A percentile compares a stretch with the other conserved stretches of the same genome.
phyloP scores from a whole-genome alignment of 1,140 invertebrate genomes.

The Asobara japonica region DNA sequence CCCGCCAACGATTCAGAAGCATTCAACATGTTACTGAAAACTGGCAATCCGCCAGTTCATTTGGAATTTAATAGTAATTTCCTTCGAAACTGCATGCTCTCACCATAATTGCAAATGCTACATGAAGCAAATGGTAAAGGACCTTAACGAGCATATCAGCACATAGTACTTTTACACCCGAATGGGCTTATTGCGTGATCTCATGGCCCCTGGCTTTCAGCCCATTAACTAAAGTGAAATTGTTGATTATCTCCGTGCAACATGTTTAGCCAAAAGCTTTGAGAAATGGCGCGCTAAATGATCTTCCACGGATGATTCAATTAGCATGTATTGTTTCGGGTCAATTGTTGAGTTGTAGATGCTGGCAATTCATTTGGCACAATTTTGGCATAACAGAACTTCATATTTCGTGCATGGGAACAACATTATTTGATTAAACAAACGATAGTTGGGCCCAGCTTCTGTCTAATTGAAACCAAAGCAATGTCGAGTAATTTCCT shows the following conservation, averaged over 20 bases:
- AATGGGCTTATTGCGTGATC: slow-evolving; percentile 3
- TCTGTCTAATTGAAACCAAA: no score
- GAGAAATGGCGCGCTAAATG: not conserved
- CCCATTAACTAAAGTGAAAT: not conserved
- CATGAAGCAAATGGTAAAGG: not conserved
- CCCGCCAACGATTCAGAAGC: no score
- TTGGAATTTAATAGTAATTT: not conserved
- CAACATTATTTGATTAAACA: no score
- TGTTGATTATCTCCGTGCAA: not conserved
- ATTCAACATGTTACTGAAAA: not conserved
- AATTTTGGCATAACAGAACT: no score
- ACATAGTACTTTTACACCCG: not conserved
- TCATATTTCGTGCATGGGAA: no score
- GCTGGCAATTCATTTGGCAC: no score
- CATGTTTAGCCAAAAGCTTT: not conserved
- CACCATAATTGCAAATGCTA: not conserved
- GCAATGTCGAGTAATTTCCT: no score
- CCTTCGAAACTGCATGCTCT: not conserved
- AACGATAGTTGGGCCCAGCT: no score
- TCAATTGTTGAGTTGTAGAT: no score
- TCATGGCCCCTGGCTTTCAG: not conserved
- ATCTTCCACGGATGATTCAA: not conserved
- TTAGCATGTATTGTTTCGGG: not conserved
- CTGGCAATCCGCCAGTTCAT: not conserved
- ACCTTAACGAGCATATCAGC: not conserved